Evolutionary conservation across 1,140 invertebrate genomes (phyloP).

Genomic region (Drosophila sp.): DNA sequence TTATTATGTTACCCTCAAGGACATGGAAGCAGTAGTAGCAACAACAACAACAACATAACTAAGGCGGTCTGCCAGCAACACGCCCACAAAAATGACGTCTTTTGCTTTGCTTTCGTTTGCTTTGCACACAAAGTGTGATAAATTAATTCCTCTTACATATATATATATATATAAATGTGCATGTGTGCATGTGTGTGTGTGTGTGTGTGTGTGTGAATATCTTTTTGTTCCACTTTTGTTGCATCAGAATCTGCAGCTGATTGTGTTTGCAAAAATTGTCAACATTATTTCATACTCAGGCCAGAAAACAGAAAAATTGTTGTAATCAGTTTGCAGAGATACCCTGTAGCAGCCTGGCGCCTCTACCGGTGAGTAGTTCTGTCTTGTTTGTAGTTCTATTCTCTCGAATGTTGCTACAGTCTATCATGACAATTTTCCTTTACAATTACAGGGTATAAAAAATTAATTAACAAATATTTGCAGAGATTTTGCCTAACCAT

Average conservation of each 20-base stretch:
- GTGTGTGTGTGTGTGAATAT: constrained; percentile 22
- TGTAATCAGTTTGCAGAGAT: not conserved
- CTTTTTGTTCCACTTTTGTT: constrained; percentile 32
- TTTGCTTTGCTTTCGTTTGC: constrained; percentile 37
- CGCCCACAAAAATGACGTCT: constrained; percentile 54
- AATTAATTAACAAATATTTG: constrained; percentile 45
- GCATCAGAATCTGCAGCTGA: constrained; percentile 27
- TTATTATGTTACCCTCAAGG: constrained; percentile 58
- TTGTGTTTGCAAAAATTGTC: constrained; percentile 52
- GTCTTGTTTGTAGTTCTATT: too few relatives aligned
- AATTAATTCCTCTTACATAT: constrained; percentile 40
- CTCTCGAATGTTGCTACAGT: too few relatives aligned
- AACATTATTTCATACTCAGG: constrained; percentile 49
- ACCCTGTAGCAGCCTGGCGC: not conserved
- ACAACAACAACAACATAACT: constrained; percentile 15
- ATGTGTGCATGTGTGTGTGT: constrained; percentile 20
- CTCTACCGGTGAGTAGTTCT: too few relatives aligned
- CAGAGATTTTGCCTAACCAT: not conserved
- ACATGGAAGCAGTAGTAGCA: constrained; percentile 28
- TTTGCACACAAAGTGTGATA: constrained; percentile 58
- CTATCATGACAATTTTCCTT: not conserved
- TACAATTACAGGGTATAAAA: not conserved
- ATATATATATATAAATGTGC: constrained; percentile 23
- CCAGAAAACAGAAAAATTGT: not conserved
- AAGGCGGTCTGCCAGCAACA: constrained; percentile 42